Base-by-base conservation (phyloP, 2,113 vertebrate genomes). In the Tringa solitaria region DNA sequence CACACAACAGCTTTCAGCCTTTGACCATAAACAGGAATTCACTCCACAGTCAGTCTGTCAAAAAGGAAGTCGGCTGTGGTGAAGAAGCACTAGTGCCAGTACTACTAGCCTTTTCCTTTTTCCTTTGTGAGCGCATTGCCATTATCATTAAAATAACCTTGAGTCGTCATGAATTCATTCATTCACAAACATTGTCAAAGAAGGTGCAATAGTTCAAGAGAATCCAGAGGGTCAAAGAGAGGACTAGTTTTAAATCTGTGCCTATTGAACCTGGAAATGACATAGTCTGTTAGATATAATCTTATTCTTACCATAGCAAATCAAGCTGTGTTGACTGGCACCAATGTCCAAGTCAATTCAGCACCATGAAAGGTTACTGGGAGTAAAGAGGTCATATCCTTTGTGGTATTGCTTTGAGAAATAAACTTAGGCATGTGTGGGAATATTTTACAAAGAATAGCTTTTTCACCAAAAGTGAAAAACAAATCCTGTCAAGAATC, bases 101-200 rank as follows among this genome's bases (percentile, higher is more conserved):
- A 97, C 82, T 92, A 94, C 95, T 96, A 92, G 96, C 95, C 98
- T 96, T 98, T 97, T 97, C 98, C 97, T 97, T 98, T 86, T 97
- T 90, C 97, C 95, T 96, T 98, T 98, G 98, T 98, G 98, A 97
- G 95, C 9, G 5, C 60, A 3, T 88, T 95, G 93, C 98, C 97
- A 99, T 99, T 99, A 98, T 98, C 98, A 99, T 99, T 98, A 99
- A 98, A 99, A 99, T 99, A 98, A 98, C 98, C 95, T 98, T 94
- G 97, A 98, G 98, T 98, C 97, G 95, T 98, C 98, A 98, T 98
- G 98, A 98, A 98, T 99, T 99, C 98, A 98, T 98, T 99, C 98
- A 98, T 98, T 98, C 98, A 98, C 98, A 98, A 99, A 99, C 98
- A 98, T 98, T 98, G 98, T 99, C 98, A 98, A 98, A 98, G 98